A percentile compares a stretch with the other conserved stretches of the same genome.
phyloP scores from a whole-genome alignment of 2,113 vertebrate genomes.

The Forbesichthys papilliferus region DNA sequence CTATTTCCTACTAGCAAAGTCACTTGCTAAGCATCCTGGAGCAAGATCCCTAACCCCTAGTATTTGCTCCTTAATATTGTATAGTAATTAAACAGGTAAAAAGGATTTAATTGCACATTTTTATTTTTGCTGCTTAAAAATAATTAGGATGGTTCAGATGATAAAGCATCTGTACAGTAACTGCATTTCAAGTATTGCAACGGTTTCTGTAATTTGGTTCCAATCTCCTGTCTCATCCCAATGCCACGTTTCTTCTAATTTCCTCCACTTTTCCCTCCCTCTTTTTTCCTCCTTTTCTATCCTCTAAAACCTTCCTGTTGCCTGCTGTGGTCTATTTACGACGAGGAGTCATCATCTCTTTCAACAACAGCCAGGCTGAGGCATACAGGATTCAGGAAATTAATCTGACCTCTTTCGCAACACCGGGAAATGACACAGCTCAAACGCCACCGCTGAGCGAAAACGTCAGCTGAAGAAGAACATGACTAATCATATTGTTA shows the following conservation, averaged over 20 bases:
- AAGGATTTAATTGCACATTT: too few relatives aligned
- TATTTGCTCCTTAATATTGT: too few relatives aligned
- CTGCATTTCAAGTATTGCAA: too few relatives aligned
- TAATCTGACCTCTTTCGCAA: neutral
- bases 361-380: neutral
- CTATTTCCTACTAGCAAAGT: too few relatives aligned
- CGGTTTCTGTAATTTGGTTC: too few relatives aligned
- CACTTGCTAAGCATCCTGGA: too few relatives aligned
- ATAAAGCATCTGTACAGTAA: too few relatives aligned
- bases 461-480: neutral
- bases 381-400: constrained; percentile 10
- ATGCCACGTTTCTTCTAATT: neutral
- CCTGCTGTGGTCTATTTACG: constrained; percentile 9
- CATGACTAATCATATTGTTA: neutral
- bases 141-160: too few relatives aligned
- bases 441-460: neutral
- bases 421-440: neutral
- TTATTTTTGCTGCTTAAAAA: too few relatives aligned
- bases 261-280: neutral
- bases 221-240: neutral
- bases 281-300: constrained; percentile 1
- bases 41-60: too few relatives aligned
- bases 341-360: constrained; percentile 14
- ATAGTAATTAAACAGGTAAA: too few relatives aligned
- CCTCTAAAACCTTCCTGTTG: neutral